phyloP scores from a whole-genome alignment of 2,113 vertebrate genomes.

The Osmerus mordax region DNA sequence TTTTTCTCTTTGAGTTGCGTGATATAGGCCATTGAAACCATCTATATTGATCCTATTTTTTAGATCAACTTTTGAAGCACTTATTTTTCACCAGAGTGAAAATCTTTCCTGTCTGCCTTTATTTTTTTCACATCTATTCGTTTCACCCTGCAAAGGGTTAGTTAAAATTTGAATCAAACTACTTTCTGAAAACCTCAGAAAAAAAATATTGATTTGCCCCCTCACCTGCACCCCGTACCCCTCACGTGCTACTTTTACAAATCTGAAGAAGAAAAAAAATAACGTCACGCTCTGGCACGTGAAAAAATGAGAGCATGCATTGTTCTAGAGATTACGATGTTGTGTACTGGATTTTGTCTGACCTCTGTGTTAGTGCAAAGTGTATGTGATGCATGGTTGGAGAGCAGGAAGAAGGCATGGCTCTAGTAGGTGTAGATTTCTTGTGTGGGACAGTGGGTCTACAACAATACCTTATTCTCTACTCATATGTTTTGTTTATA shows the following conservation, averaged over 20 bases:
- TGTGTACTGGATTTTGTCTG: conserved; percentile 64
- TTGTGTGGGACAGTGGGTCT: conserved; percentile 49
- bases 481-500: conserved; percentile 40
- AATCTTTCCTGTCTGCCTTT: conserved; percentile 8
- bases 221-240: conserved; percentile 35
- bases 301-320: conserved; percentile 68
- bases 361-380: conserved; percentile 64
- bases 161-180: conserved; percentile 21
- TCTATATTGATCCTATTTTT: conserved; percentile 8
- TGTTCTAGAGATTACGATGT: conserved; percentile 66
- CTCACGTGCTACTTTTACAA: conserved; percentile 58
- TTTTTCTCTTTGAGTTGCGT: conserved; percentile 42
- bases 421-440: conserved; percentile 59
- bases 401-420: conserved; percentile 50
- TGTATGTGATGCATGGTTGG: conserved; percentile 67
- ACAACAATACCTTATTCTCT: conserved; percentile 36
- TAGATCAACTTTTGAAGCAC: conserved; percentile 43
- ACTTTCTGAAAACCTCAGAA: conserved; percentile 4
- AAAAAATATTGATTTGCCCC: conserved; percentile 4
- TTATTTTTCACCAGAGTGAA: conserved; percentile 31
- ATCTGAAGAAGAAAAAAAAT: conserved; percentile 50
- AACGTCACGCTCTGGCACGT: conserved; percentile 49
- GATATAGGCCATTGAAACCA: conserved; percentile 20
- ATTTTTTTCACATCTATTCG: background rate
- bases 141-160: conserved; percentile 10